phyloP scores from a whole-genome alignment of 2,888 invertebrate genomes.

The Melieria crassipennis region DNA sequence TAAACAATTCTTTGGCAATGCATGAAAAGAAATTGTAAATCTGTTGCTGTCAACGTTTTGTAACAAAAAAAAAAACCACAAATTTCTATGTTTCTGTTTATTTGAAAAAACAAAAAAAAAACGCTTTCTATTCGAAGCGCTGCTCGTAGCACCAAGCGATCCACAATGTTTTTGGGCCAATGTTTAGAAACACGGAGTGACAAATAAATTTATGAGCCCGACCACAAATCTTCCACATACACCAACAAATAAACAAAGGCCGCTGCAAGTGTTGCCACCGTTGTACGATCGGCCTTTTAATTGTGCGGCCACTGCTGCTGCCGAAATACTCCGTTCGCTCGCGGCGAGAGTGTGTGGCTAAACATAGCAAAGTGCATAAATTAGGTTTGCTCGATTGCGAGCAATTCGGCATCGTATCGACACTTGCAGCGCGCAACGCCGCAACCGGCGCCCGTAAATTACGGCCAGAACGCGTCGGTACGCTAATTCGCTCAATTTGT shows the following conservation, averaged over 20 bases:
- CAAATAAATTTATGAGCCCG: constrained; percentile 31
- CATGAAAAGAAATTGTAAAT: constrained; percentile 13
- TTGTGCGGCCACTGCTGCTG: not conserved
- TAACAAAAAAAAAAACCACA: not conserved
- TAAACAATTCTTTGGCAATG: too few relatives aligned
- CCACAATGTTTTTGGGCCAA: not conserved
- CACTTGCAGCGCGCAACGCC: not conserved
- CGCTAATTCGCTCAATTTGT: too few relatives aligned
- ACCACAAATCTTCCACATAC: constrained; percentile 8
- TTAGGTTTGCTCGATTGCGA: not conserved
- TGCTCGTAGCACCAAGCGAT: not conserved
- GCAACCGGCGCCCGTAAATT: too few relatives aligned
- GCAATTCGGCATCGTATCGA: not conserved
- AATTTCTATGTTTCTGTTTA: constrained; percentile 13
- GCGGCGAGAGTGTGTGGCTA: too few relatives aligned
- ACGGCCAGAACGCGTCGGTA: too few relatives aligned
- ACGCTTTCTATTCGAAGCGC: not conserved
- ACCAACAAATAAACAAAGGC: constrained; percentile 21
- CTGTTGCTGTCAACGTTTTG: constrained; percentile 27
- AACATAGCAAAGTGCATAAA: not conserved
- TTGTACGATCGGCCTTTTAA: not conserved
- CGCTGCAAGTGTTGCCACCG: not conserved
- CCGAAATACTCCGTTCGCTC: too few relatives aligned
- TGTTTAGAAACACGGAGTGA: constrained; percentile 29
- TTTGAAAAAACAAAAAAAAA: not conserved